phyloP scores from a whole-genome alignment of 2,888 invertebrate species.

The Norana najaformis region DNA sequence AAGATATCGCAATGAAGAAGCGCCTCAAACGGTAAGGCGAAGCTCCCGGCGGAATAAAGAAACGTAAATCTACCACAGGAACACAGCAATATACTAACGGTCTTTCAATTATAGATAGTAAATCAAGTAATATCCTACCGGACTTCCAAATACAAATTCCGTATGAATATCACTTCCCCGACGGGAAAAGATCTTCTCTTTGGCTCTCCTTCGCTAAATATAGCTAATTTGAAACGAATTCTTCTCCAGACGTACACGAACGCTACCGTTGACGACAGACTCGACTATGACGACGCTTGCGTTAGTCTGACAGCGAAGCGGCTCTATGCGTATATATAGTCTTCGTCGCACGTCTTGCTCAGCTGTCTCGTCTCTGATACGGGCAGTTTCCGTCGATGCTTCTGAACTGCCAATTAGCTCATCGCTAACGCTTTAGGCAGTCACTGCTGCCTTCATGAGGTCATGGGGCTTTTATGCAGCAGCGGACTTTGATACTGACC shows the following conservation, averaged over 20 bases:
- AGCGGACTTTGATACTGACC: not conserved
- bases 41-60: not conserved
- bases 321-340: not conserved
- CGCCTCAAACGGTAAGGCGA: not conserved
- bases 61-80: not conserved
- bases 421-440: not conserved
- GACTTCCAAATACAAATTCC: not conserved
- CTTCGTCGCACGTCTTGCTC: not conserved
- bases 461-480: not conserved
- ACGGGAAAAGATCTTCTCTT: not conserved
- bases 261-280: not conserved
- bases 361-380: not conserved
- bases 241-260: not conserved
- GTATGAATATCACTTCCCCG: not conserved
- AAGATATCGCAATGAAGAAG: too few relatives aligned
- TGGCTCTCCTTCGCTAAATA: not conserved
- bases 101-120: too few relatives aligned
- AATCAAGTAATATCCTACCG: not conserved
- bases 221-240: not conserved
- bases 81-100: too few relatives aligned
- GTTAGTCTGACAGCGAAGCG: not conserved
- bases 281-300: not conserved
- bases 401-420: not conserved
- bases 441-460: not conserved
- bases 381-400: not conserved